Base-by-base conservation (phyloP, 2,888 invertebrate species). In the Diaperis boleti region DNA sequence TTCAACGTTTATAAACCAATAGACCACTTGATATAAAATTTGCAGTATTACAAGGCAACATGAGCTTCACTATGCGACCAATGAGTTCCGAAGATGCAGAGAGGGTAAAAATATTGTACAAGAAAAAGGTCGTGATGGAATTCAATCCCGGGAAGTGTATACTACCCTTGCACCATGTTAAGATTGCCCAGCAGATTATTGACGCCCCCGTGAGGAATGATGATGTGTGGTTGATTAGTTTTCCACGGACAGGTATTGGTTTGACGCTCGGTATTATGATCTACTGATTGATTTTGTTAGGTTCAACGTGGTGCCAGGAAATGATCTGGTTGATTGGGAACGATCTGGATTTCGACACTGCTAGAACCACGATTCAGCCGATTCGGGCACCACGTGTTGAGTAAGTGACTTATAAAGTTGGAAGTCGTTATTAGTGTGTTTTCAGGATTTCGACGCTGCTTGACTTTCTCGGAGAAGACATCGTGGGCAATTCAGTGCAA, bases 221-320 rank as follows among this genome's bases (percentile, higher is more conserved):
- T 69, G 95, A 96, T 78, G 87, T 94, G 0, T 94, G 95, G 90
- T 85, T 95, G 79, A 87, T 92, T 39, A 95, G 95, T 6, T 95
- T 91, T 83, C 95, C 96, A 0, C 87, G 95, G 74, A 94, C 95
- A 72, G 95, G 95, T 93, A n/a, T n/a, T n/a, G n/a, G n/a, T n/a
- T n/a, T n/a, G n/a, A n/a, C n/a, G n/a, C n/a, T n/a, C n/a, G n/a
- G n/a, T n/a, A n/a, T n/a, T n/a, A n/a, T n/a, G n/a, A n/a, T n/a
- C n/a, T n/a, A n/a, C n/a, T n/a, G n/a, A n/a, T n/a, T n/a, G n/a
- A n/a, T n/a, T n/a, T 2, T 26, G 6, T 1, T 26, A 18, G 92
- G 92, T 8, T 95, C 95, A 14, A 96, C 96, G 0, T 96, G 96
- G 96, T 88, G 92, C 0, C 95, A 95, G 76, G 96, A 96, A 83